These are phyloP conservation scores for Poeciliopsis gracilis DNA, from an alignment of 2,797 vertebrate genomes.

Conservation along the genomic window DNA sequence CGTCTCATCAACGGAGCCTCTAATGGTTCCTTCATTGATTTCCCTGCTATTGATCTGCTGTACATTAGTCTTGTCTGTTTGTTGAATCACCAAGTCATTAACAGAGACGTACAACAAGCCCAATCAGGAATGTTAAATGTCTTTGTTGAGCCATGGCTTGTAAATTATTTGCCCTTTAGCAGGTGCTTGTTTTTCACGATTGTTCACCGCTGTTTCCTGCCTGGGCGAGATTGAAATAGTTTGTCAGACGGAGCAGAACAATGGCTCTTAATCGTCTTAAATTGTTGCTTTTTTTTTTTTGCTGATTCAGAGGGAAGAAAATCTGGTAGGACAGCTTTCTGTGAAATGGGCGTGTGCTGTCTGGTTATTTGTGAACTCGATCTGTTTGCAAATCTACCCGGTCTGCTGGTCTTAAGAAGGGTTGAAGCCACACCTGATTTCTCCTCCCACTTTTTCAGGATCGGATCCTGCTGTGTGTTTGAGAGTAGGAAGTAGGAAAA, in stretches of 20 bases:
- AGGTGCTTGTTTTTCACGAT: conserved; percentile 29
- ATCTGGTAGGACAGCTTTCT: conserved; percentile 81
- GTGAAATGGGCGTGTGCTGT: conserved; percentile 63
- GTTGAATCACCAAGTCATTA: conserved; percentile 30
- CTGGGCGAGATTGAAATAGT: conserved; percentile 40
- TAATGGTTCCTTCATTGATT: conserved; percentile 62
- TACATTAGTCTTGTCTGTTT: conserved; percentile 54
- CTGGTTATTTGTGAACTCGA: conserved; percentile 50
- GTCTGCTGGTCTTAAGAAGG: conserved; percentile 59
- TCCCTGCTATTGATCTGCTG: conserved; percentile 58
- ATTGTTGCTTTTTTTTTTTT: conserved; percentile 12
- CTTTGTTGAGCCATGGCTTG: conserved; percentile 42
- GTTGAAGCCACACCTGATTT: conserved; percentile 84
- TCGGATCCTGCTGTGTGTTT: conserved; percentile 56
- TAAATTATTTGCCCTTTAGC: conserved; percentile 64
- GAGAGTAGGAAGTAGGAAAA: conserved; percentile 69
- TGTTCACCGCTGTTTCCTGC: conserved; percentile 24
- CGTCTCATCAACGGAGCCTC: conserved; percentile 41
- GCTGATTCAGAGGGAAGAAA: conserved; percentile 55
- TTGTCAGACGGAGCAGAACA: conserved; percentile 18
- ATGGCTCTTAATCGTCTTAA: conserved; percentile 40
- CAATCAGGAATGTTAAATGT: conserved; percentile 64
- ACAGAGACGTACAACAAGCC: conserved; percentile 47
- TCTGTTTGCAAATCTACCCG: conserved; percentile 82
- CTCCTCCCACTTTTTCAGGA: conserved; percentile 57